A percentile compares a stretch with the other conserved stretches of the same genome.
Conservation (phyloP, 2,888 invertebrate species). For the Pammene aurita region DNA sequence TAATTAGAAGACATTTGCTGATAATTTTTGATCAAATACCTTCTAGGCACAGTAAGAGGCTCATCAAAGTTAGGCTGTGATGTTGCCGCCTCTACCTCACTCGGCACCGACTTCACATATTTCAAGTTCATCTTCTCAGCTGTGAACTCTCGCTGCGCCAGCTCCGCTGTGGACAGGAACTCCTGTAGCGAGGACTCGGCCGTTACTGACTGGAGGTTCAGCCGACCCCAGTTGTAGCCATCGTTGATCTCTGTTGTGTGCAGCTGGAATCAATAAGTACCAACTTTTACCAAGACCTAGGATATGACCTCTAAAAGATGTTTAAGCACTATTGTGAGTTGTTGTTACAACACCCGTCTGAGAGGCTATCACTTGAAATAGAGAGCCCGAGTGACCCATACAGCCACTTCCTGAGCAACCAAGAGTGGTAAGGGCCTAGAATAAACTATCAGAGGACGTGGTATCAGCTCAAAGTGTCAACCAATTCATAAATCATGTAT, state of each 20-base stretch:
- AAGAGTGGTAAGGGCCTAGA: too few species aligned
- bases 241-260: slow-evolving; percentile 95
- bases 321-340: too few species aligned
- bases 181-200: slow-evolving; percentile 98
- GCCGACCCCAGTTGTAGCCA: slow-evolving; percentile 94
- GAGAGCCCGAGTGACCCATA: too few species aligned
- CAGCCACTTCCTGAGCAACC: too few species aligned
- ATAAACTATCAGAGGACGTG: too few species aligned
- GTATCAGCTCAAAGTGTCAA: too few species aligned
- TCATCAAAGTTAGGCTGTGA: slow-evolving; percentile 77
- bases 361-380: too few species aligned
- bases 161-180: slow-evolving; percentile 96
- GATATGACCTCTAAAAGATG: background rate
- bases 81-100: slow-evolving; percentile 66
- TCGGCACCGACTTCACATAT: slow-evolving; percentile 71
- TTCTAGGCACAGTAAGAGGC: slow-evolving; percentile 87
- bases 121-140: slow-evolving; percentile 94
- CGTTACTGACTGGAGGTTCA: slow-evolving; percentile 96
- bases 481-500: too few species aligned
- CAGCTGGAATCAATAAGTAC: slow-evolving; percentile 75
- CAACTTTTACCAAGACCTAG: background rate
- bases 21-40: slow-evolving; percentile 71
- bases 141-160: slow-evolving; percentile 97
- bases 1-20: too few species aligned
- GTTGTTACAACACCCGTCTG: too few species aligned